Evolutionary conservation across 2,797 vertebrate genomes (phyloP).

Genomic region (Columba guinea): DNA sequence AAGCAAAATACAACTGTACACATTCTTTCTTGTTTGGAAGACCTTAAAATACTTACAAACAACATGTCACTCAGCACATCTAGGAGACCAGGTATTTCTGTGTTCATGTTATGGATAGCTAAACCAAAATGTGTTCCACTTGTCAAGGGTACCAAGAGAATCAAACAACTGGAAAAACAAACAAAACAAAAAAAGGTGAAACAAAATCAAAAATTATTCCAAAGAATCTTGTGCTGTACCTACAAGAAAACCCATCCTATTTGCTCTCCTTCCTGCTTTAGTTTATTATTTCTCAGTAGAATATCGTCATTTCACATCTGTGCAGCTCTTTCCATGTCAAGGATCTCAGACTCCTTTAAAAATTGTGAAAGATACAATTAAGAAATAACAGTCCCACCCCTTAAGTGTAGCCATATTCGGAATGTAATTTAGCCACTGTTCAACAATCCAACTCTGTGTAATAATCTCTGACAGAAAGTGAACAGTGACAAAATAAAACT

Average conservation of each 20-base stretch:
- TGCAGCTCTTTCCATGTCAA: background rate
- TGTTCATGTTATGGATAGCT: background rate
- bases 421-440: slow-evolving; percentile 13
- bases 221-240: background rate
- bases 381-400: background rate
- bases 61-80: background rate
- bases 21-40: background rate
- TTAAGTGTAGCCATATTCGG: background rate
- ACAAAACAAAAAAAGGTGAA: no score
- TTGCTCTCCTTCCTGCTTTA: background rate
- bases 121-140: background rate
- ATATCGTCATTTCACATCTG: background rate
- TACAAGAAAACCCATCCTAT: background rate
- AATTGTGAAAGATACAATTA: background rate
- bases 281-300: background rate
- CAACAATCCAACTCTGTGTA: background rate
- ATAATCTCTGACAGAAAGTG: background rate
- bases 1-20: background rate
- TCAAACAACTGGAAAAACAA: background rate
- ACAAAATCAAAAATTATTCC: no score
- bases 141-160: background rate
- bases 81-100: background rate
- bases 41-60: background rate
- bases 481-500: background rate
- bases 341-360: background rate